Base-by-base conservation (phyloP, 2,888 invertebrate species). In the Drosophila melanosoma region DNA sequence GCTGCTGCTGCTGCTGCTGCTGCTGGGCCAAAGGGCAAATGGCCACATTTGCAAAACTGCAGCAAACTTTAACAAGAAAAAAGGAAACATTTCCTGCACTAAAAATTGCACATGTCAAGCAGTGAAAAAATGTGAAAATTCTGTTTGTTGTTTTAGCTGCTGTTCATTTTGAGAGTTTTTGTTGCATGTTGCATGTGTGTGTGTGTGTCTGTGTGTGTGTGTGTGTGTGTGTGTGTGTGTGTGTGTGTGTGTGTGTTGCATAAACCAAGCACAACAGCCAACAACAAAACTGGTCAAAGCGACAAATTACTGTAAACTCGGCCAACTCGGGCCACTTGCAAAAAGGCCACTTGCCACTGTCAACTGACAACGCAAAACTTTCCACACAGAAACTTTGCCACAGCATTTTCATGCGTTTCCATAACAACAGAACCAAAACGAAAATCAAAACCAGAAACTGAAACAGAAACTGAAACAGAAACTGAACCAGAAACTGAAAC, bases 231-330 rank as follows among this genome's bases (percentile, higher is more conserved):
- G 26, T 26, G 26, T 26, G 26, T 26, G 26, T 26, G 26, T 26
- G 26, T 26, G 26, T 26, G 26, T 26, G 26, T 26, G 26, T 26
- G 59, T 62, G 60, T 42, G 69, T 48, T 78, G 69, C 57, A 56
- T 63, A 65, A 74, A 74, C 65, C 63, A 38, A 61, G 65, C 60
- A 53, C 26, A 38, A 17, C 15, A n/a, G 23, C 15, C 51, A 42
- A 15, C 51, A 40, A 29, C 40, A 36, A 40, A 40, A 61, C 81
- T 76, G 83, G 87, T 86, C 87, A 88, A 84, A 84, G 83, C 87
- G 89, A 87, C 89, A 85, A 85, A 87, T 89, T 83, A 84, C 82
- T 87, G 87, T 87, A 83, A 76, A 74, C 23, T 42, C n/a, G 26
- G 6, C 51, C 51, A 83, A 78, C 63, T 81, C 57, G 72, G 51